Conservation (phyloP, 2,113 vertebrate genomes). For the Sinocyclocheilus grahami region DNA sequence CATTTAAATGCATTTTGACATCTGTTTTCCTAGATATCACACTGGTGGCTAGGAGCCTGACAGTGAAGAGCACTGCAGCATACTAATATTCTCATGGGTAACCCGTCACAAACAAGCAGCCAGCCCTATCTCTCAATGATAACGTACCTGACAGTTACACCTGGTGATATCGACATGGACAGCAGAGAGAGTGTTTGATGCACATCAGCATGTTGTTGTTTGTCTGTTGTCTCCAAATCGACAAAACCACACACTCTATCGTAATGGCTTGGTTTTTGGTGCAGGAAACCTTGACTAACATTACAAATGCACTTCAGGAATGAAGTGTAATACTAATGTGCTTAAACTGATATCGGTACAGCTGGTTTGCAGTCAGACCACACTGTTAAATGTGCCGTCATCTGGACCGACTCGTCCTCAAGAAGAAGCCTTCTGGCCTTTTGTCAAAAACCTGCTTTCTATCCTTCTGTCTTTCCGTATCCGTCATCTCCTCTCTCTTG, state of each 20-base stretch:
- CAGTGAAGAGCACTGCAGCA: conserved; percentile 69
- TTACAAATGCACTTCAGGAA: neutral
- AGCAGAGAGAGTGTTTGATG: conserved; percentile 44
- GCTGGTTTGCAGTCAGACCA: conserved; percentile 26
- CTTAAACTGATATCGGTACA: neutral
- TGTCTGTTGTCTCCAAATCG: neutral
- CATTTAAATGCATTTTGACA: conserved; percentile 77
- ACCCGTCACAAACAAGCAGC: conserved; percentile 50
- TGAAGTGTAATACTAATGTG: neutral
- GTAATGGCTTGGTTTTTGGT: neutral
- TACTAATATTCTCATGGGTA: conserved; percentile 72
- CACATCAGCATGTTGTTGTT: neutral
- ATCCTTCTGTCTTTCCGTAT: conserved; percentile 27
- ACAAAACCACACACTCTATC: neutral
- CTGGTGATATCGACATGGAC: conserved; percentile 66
- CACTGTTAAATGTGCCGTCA: conserved; percentile 6
- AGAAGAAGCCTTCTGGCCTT: conserved; percentile 11
- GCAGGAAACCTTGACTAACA: neutral
- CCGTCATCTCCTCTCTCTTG: neutral
- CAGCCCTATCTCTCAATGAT: conserved; percentile 66
- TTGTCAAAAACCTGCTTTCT: conserved; percentile 42
- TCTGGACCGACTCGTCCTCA: neutral
- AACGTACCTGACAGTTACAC: conserved; percentile 70
- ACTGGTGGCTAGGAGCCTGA: conserved; percentile 73
- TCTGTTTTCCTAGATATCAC: conserved; percentile 75